Evolutionary conservation across 35 echinoderm and acorn worm genomes (phyloP).

Genomic region (Ophioderma brevispina): DNA sequence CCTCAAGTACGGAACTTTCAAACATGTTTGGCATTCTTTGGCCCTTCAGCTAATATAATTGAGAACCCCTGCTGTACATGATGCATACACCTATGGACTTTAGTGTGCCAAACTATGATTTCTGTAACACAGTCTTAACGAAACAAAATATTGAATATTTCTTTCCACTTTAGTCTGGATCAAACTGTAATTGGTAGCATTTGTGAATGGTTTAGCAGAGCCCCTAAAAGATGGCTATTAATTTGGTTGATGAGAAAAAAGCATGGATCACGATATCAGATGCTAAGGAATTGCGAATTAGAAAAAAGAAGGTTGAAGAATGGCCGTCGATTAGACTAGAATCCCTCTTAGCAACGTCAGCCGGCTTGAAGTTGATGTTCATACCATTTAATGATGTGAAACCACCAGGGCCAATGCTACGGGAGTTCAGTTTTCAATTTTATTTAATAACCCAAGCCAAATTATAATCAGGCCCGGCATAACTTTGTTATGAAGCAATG

Average conservation of each 20-base stretch:
- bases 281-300: not conserved
- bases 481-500: conserved; percentile 8
- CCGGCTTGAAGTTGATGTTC: not conserved
- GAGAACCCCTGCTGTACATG: too few relatives aligned
- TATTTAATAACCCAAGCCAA: not conserved
- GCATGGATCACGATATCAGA: not conserved
- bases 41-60: too few relatives aligned
- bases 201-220: not conserved
- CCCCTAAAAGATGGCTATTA: not conserved
- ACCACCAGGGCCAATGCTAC: not conserved
- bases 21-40: too few relatives aligned
- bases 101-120: too few relatives aligned
- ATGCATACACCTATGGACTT: too few relatives aligned
- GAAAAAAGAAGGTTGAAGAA: not conserved
- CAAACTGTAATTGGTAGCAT: not conserved
- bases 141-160: too few relatives aligned
- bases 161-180: not conserved
- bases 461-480: not conserved
- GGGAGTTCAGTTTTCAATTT: too few relatives aligned
- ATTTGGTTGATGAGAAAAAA: not conserved
- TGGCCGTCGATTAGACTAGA: not conserved
- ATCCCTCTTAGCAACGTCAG: not conserved
- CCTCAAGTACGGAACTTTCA: too few relatives aligned
- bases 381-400: not conserved
- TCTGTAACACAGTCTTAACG: too few relatives aligned